Conservation (phyloP, 2,797 vertebrate genomes). For the Zenarchopterus dispar region DNA sequence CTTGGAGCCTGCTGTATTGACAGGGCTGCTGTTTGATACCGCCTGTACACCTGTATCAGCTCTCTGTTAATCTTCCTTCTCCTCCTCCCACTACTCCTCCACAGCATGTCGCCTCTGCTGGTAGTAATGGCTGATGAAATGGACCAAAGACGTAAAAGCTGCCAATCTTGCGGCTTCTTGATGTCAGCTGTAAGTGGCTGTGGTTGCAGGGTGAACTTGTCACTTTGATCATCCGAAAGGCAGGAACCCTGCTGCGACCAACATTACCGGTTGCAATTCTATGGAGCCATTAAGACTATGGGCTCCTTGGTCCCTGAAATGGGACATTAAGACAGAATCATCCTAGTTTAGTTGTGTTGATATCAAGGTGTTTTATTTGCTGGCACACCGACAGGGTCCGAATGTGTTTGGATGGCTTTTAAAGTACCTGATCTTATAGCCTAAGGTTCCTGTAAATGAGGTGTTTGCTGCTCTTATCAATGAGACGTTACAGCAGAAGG, state of each 20-base stretch:
- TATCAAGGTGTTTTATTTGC: constrained; percentile 78
- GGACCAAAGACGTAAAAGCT: constrained; percentile 79
- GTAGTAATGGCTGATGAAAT: constrained; percentile 78
- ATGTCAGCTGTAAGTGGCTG: constrained; percentile 74
- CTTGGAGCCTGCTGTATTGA: constrained; percentile 72
- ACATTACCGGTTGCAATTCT: constrained; percentile 79
- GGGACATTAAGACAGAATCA: constrained; percentile 87
- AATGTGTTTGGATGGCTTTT: constrained; percentile 78
- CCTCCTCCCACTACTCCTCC: constrained; percentile 72
- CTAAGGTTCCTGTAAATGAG: constrained; percentile 79
- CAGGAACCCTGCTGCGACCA: constrained; percentile 72
- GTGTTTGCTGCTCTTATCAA: constrained; percentile 80
- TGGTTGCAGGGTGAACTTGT: constrained; percentile 71
- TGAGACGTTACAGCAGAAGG: constrained; percentile 80
- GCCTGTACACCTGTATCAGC: constrained; percentile 82
- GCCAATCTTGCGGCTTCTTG: constrained; percentile 75
- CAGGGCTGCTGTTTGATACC: constrained; percentile 77
- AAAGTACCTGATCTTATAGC: constrained; percentile 80
- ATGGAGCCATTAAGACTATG: constrained; percentile 72
- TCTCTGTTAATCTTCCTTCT: constrained; percentile 79
- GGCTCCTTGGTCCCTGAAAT: constrained; percentile 82
- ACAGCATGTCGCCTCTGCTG: constrained; percentile 64
- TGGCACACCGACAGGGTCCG: constrained; percentile 64
- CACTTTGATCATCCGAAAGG: constrained; percentile 78
- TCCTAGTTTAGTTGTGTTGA: constrained; percentile 83